Conservation (phyloP, 2,888 invertebrate species). For the Thymelicus lineola region DNA sequence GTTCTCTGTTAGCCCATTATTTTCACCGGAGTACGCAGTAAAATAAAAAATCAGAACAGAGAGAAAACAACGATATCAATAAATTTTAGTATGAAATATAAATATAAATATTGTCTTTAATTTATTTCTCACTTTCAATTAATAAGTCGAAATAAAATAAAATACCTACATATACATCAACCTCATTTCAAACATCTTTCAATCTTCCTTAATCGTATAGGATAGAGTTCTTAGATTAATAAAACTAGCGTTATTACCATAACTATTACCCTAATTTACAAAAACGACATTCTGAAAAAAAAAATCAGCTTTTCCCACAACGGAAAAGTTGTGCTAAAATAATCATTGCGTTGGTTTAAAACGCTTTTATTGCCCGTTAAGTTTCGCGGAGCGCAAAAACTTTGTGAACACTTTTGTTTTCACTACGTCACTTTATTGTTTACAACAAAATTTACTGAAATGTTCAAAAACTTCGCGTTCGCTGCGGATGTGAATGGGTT, state of each 20-base stretch:
- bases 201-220: too few species aligned
- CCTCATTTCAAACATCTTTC: too few species aligned
- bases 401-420: slow-evolving; percentile 21
- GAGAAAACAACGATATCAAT: too few species aligned
- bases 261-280: not conserved
- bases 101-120: too few species aligned
- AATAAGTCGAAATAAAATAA: too few species aligned
- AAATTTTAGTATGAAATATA: too few species aligned
- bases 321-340: not conserved
- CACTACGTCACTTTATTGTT: slow-evolving; percentile 34
- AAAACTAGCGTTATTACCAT: not conserved
- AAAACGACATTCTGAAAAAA: slow-evolving; percentile 9
- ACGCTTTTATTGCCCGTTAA: not conserved
- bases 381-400: slow-evolving; percentile 4
- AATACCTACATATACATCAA: too few species aligned
- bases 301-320: not conserved
- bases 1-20: too few species aligned
- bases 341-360: not conserved
- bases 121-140: too few species aligned
- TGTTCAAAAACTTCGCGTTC: slow-evolving; percentile 41
- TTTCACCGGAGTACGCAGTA: too few species aligned
- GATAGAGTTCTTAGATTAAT: too few species aligned
- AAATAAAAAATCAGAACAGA: too few species aligned
- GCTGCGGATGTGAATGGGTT: slow-evolving; percentile 45
- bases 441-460: slow-evolving; percentile 33